Evolutionary conservation across 2,888 invertebrate species (phyloP), one percentile per base, ranked within the genome.

Genomic region (Glaucopsyche alexis): DNA sequence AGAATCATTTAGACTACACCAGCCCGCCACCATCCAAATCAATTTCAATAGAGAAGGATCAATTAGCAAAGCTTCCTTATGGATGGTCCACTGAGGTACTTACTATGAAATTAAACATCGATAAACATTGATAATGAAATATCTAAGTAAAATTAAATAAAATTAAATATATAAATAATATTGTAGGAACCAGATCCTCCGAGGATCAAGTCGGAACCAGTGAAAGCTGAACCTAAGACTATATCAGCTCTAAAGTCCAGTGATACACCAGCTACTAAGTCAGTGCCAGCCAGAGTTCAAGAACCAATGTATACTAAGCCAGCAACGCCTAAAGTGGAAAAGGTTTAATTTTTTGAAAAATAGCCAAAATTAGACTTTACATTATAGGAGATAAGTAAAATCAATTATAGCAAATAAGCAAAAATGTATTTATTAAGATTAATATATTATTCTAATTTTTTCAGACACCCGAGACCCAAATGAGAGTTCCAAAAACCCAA

Each of bases 1-100:
- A 93, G 78, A 93, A 93, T 75, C 93, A 93, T 74, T 80, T 93
- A 74, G 93, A 93, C 80, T 91, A 91, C 80, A 92, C 93, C 42
- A 92, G 91, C 72, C 91, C 91, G 0, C 90, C 91, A 0, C 79
- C 87, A 2, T 90, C 90, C 0, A 91, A 91, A 74, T 86, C 91
- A 29, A 89, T 93, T 11, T 89, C 92, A 1, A 60, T 60, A 7
- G 93, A 93, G 73, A 93, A 93, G 71, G 93, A 93, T 71, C 93
- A 93, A 77, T 85, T 93, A 0, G 93, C 93, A 0, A 93, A 93
- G 75, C 81, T 93, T 29, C 93, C 93, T 0, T 93, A 93, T 78
- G 93, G 93, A 0, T 93, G 92, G 90, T 87, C 81, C 19, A 81
- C 89, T 49, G 91, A 91, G 82, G 90, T 89, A 75, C 8, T 9